Evolutionary conservation across 2,113 vertebrate genomes (phyloP).

Genomic region (Corapipo altera): DNA sequence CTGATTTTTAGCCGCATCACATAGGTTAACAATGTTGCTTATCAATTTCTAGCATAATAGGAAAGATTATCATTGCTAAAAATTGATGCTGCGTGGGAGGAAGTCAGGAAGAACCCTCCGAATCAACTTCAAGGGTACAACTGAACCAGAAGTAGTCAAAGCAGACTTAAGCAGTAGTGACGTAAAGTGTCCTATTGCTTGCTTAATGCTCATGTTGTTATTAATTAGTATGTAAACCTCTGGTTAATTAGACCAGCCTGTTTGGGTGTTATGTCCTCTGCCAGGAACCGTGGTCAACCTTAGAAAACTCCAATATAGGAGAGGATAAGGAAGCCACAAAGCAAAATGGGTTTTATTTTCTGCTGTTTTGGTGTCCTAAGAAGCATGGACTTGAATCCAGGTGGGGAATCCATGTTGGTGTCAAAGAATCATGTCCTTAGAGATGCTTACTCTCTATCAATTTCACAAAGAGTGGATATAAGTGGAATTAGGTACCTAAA

Average conservation of each 20-base stretch:
- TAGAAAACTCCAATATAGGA: background rate
- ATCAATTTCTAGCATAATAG: background rate
- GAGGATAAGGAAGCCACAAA: background rate
- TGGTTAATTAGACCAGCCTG: slow-evolving; percentile 13
- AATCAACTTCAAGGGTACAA: background rate
- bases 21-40: background rate
- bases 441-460: background rate
- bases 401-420: background rate
- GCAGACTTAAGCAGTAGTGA: background rate
- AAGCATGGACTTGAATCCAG: background rate
- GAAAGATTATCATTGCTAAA: background rate
- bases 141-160: background rate
- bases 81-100: background rate
- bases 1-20: background rate
- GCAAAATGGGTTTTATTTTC: background rate
- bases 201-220: slow-evolving; percentile 28
- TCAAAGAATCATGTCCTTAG: background rate
- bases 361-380: background rate
- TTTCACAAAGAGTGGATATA: background rate
- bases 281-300: background rate
- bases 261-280: slow-evolving; percentile 16
- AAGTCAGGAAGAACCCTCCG: background rate
- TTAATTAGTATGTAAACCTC: slow-evolving; percentile 34
- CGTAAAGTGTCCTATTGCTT: slow-evolving; percentile 47
- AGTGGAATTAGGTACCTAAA: background rate